Evolutionary conservation across 2,113 vertebrate genomes (phyloP).

Genomic region (Tinamus guttatus): DNA sequence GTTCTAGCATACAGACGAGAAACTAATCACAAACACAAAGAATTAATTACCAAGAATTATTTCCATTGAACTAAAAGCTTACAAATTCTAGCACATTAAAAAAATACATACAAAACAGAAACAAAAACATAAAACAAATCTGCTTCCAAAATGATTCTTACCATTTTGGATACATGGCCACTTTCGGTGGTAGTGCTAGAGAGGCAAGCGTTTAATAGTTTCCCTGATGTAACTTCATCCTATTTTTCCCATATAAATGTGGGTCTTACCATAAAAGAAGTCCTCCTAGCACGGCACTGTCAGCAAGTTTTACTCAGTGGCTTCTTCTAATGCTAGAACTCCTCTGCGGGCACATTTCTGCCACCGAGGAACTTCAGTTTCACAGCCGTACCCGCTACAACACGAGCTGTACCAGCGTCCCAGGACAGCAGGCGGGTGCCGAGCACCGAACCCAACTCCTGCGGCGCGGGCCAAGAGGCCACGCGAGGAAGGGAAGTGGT

Average conservation of each 20-base stretch:
- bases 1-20: background rate
- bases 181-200: background rate
- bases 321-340: background rate
- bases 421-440: too few relatives aligned
- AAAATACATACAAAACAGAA: background rate
- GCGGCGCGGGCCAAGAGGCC: too few relatives aligned
- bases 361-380: too few relatives aligned
- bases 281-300: background rate
- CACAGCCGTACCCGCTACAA: too few relatives aligned
- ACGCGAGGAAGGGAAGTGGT: too few relatives aligned
- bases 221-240: background rate
- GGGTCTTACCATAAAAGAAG: background rate
- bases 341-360: too few relatives aligned
- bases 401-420: too few relatives aligned
- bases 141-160: background rate
- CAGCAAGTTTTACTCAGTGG: background rate
- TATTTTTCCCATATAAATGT: background rate
- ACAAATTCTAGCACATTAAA: background rate
- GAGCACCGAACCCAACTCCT: too few relatives aligned
- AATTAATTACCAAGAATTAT: background rate
- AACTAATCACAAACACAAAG: background rate
- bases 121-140: background rate
- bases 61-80: background rate
- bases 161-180: fast-evolving
- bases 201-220: background rate